Evolutionary conservation across 1,140 invertebrate genomes (phyloP).

Genomic region (Planococcus citri): DNA sequence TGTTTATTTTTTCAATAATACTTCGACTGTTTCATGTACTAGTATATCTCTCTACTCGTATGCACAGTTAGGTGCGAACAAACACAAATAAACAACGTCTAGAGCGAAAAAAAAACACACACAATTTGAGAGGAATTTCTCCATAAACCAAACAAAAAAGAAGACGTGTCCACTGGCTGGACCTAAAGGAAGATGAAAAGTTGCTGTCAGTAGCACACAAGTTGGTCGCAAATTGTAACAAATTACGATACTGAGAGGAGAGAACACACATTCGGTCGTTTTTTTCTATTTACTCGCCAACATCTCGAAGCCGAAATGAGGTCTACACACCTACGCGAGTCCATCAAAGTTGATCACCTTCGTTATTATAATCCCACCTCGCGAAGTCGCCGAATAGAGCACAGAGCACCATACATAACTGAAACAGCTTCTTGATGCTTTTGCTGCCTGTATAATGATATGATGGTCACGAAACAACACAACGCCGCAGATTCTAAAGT

Average conservation of each 20-base stretch:
- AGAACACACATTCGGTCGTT: neutral
- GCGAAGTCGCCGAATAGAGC: too few species aligned
- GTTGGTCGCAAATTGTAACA: neutral
- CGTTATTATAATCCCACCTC: neutral
- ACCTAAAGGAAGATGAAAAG: too few species aligned
- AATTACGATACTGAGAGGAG: neutral
- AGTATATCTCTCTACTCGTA: too few species aligned
- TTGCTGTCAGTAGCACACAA: neutral
- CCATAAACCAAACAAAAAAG: neutral
- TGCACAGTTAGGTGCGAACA: neutral
- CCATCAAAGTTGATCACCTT: neutral
- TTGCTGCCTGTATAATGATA: neutral
- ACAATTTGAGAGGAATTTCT: neutral
- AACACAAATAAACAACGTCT: too few species aligned
- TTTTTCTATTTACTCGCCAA: neutral
- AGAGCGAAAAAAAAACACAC: too few species aligned
- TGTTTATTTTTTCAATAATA: slow-evolving; percentile 1
- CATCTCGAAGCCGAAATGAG: neutral
- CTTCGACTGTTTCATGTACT: neutral
- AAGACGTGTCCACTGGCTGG: too few species aligned
- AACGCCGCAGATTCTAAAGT: neutral
- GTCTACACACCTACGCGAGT: neutral
- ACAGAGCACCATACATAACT: too few species aligned
- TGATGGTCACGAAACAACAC: neutral
- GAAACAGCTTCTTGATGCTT: too few species aligned